Evolutionary conservation across 2,888 invertebrate genomes (phyloP).

Genomic region (Eretmocerus hayati): DNA sequence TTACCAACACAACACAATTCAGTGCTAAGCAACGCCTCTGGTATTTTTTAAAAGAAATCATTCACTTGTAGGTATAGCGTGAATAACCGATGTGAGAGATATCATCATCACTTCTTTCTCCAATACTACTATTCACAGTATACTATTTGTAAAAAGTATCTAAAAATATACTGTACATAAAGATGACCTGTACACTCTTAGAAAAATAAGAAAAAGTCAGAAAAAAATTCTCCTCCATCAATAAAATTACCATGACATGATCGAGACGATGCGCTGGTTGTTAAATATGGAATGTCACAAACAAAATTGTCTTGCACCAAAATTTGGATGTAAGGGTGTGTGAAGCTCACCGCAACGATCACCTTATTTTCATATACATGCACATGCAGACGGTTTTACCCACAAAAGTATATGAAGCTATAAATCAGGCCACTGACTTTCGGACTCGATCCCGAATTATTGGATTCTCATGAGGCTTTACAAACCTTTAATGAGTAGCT

Average conservation of each 20-base stretch:
- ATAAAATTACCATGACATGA: conserved; percentile 3
- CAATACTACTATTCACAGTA: conserved; percentile 18
- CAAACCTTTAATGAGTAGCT: too few relatives aligned
- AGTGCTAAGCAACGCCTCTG: too few relatives aligned
- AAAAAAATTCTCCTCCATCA: conserved; percentile 16
- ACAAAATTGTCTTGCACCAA: conserved; percentile 11
- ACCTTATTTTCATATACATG: neutral
- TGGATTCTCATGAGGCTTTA: too few relatives aligned
- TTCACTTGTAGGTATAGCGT: too few relatives aligned
- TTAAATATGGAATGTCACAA: conserved; percentile 21
- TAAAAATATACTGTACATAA: conserved; percentile 38
- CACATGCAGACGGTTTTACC: neutral
- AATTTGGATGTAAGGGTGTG: conserved; percentile 5
- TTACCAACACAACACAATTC: too few relatives aligned
- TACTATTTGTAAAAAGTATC: conserved; percentile 36
- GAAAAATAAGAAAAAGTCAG: conserved; percentile 17
- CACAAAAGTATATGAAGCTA: too few relatives aligned
- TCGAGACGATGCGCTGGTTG: conserved; percentile 7
- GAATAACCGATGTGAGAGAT: too few relatives aligned
- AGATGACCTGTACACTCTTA: conserved; percentile 25
- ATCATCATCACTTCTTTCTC: too few relatives aligned
- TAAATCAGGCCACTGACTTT: too few relatives aligned
- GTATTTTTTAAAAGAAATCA: too few relatives aligned
- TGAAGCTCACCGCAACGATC: conserved; percentile 1
- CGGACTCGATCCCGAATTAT: too few relatives aligned